phyloP scores from a whole-genome alignment of 2,113 vertebrate species.

The Piaya cayana region DNA sequence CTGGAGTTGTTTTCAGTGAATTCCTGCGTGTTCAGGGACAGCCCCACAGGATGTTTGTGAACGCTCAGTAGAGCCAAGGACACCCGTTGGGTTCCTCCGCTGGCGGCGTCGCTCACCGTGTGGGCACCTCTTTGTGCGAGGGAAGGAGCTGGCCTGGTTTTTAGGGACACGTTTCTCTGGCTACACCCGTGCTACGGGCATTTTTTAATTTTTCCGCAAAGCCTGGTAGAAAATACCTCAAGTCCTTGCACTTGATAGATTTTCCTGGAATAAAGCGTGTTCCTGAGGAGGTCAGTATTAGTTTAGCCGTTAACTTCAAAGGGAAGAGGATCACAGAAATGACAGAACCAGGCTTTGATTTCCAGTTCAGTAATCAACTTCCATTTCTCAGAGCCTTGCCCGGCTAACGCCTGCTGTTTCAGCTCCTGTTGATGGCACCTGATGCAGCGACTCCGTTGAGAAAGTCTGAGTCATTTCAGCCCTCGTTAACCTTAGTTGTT shows the following conservation, averaged over 20 bases:
- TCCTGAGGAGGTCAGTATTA: conserved; percentile 60
- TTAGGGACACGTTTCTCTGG: neutral
- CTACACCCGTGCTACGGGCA: rapidly evolving
- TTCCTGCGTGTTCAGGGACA: neutral
- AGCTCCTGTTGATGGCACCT: conserved; percentile 28
- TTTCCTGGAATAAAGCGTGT: conserved; percentile 37
- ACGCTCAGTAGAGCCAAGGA: neutral
- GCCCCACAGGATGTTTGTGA: neutral
- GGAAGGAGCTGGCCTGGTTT: neutral
- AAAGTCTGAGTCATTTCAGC: conserved; percentile 31
- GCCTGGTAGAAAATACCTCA: conserved; percentile 12
- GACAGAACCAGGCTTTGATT: conserved; percentile 64
- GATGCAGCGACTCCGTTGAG: conserved; percentile 33
- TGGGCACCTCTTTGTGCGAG: neutral
- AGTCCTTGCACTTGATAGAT: conserved; percentile 47
- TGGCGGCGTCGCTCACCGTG: neutral
- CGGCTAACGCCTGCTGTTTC: neutral
- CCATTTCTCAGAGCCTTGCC: conserved; percentile 30
- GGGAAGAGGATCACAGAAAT: conserved; percentile 35
- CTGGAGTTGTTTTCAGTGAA: neutral
- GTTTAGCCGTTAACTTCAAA: conserved; percentile 70
- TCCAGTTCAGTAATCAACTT: conserved; percentile 57
- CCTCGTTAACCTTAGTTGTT: conserved; percentile 22
- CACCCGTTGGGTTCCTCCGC: neutral
- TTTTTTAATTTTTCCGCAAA: neutral